Conservation (phyloP, 2,113 vertebrate genomes). For the Macroglossus sobrinus region DNA sequence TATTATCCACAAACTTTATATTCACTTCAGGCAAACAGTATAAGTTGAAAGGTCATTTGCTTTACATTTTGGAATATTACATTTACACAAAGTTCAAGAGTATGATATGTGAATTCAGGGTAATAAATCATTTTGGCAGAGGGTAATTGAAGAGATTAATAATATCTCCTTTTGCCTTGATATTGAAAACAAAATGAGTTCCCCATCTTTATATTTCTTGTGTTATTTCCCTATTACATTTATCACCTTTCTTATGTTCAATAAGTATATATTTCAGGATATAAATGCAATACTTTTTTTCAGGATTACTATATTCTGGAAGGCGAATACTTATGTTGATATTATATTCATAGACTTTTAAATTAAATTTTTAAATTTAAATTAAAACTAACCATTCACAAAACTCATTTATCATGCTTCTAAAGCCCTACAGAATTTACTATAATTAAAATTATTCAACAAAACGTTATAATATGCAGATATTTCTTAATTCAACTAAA, state of each 20-base stretch:
- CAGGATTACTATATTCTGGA: background rate
- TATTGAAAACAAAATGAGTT: background rate
- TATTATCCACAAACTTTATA: background rate
- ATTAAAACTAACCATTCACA: too few relatives aligned
- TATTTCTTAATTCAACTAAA: background rate
- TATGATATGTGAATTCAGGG: background rate
- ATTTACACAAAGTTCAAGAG: background rate
- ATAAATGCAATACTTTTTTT: background rate
- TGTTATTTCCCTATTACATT: background rate
- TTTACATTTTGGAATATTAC: background rate
- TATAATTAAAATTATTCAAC: conserved; percentile 20
- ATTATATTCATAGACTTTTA: background rate
- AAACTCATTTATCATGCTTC: conserved; percentile 9
- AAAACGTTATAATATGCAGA: background rate
- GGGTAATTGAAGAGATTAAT: conserved; percentile 59
- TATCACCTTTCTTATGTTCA: background rate
- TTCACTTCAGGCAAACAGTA: background rate
- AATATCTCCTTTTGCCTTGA: conserved; percentile 29
- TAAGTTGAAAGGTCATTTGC: background rate
- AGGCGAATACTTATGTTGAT: background rate
- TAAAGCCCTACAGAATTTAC: background rate
- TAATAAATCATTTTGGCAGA: conserved; percentile 48
- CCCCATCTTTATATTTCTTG: background rate
- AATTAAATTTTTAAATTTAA: too few relatives aligned
- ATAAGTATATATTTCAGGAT: background rate